Conservation (phyloP, 2,113 vertebrate genomes). For the Pogonocichla stellata region DNA sequence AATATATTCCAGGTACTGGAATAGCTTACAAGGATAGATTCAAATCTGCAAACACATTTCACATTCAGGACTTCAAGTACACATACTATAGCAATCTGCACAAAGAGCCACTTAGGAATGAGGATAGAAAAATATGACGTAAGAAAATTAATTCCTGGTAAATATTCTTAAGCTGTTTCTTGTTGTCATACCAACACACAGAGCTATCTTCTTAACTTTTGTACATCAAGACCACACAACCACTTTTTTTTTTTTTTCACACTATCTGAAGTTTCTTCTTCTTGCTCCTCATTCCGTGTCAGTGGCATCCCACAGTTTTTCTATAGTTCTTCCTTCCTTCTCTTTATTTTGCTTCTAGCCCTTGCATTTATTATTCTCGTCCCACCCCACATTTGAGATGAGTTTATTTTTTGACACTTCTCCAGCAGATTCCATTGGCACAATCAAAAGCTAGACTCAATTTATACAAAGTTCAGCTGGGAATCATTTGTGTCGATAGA, state of each 20-base stretch:
- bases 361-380: not conserved
- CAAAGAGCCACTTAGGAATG: not conserved
- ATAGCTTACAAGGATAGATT: not conserved
- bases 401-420: not conserved
- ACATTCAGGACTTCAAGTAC: not conserved
- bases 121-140: not conserved
- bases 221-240: not conserved
- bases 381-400: not conserved
- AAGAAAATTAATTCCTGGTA: not conserved
- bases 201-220: not conserved
- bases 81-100: not conserved
- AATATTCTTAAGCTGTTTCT: not conserved
- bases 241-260: not conserved
- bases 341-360: not conserved
- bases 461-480: not conserved
- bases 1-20: not conserved
- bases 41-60: not conserved
- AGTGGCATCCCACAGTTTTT: not conserved
- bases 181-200: not conserved
- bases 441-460: not conserved
- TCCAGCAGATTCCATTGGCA: not conserved
- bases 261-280: not conserved
- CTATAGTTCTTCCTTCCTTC: not conserved
- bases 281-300: not conserved
- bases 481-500: rapidly evolving